Evolutionary conservation across 2,797 vertebrate species (phyloP), one percentile per base, ranked within the genome.

Genomic region (Crocidura indochinensis): DNA sequence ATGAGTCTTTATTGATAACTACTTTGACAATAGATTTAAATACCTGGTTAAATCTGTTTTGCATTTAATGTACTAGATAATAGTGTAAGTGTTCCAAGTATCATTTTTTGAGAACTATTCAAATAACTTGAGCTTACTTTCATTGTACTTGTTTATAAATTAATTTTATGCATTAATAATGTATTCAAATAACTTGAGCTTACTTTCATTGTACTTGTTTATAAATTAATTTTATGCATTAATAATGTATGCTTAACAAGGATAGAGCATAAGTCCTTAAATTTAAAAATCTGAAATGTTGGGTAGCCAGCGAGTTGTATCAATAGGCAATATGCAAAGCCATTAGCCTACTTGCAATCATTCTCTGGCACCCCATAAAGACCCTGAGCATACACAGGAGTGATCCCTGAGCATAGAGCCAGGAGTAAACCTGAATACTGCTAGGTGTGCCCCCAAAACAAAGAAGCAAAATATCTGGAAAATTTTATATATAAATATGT

Each of bases 31-130:
- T 46, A 5, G 2, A 72, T 49, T 77, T 81, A 77, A 73, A 77
- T 27, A 93, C 6, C 74, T 71, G 3, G n/a, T 84, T 93, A 93
- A 94, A 67, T 87, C 3, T 86, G 24, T 81, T 91, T 94, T 81
- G 19, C 27, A 68, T 19, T 22, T 62, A 65, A 29, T 53, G 11
- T 64, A 0, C 77, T 68, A 87, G 31, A 80, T 62, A 15, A 14
- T 74, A 67, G 17, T 10, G 2, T 80, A 8, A 56, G 56, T 60
- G 14, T 92, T 86, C 29, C 15, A 81, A 84, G 20, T 71, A 15
- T 14, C 17, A 75, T 51, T 77, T 88, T 47, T 87, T 90, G 72
- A 83, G 17, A 88, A 56, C 56, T 81, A 81, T 65, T 68, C 62
- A 69, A 4, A 84, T 84, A 56, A 53, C 22, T 10, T 67, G 26